Base-by-base conservation (phyloP, 2,888 invertebrate genomes). In the Dryocosmus kuriphilus region DNA sequence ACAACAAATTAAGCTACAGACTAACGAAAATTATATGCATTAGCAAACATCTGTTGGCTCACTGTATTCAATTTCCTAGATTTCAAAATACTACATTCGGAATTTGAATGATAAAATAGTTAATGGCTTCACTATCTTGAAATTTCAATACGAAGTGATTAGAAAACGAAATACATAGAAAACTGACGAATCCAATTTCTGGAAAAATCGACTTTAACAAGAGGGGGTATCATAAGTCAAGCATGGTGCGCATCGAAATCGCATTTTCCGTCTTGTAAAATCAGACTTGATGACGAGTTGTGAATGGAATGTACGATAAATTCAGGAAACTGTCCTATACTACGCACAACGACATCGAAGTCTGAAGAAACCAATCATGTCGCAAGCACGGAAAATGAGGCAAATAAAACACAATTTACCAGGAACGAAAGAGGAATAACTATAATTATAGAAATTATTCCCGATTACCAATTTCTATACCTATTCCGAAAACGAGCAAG, bases 261-360 rank as follows among this genome's bases (percentile, higher is more conserved):
- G 63, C 30, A 63, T 77, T 80, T 79, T 67, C 71, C 75, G 80
- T 77, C 78, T 57, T 32, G 81, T 81, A 78, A 83, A 85, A 81
- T 81, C 83, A 82, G 78, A 82, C 78, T 81, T 24, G 86, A 85
- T 90, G 90, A 90, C 89, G 88, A 84, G 81, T 83, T 77, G 82
- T 71, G 82, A 80, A 80, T 86, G 90, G 90, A 90, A 90, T 90
- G 90, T 83, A 86, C 86, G 87, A 86, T 88, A 88, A 86, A 86
- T 83, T 77, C 82, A 79, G 80, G 73, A 82, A 86, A 85, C 85
- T 83, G 85, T 84, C 80, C 46, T 77, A 62, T 51, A 71, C 51
- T 73, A 46, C 77, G 61, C 27, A 74, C 46, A 74, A 76, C 62
- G 65, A 75, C 75, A 57, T 61, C 75, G 62, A 63, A 75, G 71